Conservation (phyloP, 1,140 invertebrate genomes). For the Coptotermes formosanus region DNA sequence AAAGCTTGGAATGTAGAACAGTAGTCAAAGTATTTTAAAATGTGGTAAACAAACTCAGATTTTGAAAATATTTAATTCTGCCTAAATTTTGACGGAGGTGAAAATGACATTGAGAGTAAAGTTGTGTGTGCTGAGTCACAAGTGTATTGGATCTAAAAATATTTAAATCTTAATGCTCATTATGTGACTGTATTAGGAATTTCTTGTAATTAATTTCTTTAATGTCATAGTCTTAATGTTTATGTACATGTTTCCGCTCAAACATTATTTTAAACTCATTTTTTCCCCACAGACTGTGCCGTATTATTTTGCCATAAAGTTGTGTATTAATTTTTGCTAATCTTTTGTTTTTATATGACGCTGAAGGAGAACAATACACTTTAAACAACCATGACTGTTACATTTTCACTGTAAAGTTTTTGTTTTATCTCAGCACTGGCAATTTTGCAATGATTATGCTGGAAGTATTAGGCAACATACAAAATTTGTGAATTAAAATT, state of each 20-base stretch:
- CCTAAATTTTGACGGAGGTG: neutral
- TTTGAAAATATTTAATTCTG: neutral
- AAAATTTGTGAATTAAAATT: too few relatives aligned
- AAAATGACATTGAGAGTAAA: neutral
- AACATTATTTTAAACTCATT: neutral
- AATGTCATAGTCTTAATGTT: neutral
- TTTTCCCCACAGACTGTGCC: neutral
- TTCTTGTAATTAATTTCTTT: neutral
- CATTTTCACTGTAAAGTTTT: neutral
- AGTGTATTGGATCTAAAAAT: neutral
- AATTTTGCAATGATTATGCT: neutral
- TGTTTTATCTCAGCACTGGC: neutral
- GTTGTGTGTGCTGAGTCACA: neutral
- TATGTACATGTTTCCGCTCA: neutral
- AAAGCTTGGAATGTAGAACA: constrained; percentile 1
- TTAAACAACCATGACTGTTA: neutral
- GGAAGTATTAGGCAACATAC: too few relatives aligned
- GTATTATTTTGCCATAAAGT: neutral
- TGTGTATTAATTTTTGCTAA: neutral
- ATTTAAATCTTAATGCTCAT: neutral
- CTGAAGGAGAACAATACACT: neutral
- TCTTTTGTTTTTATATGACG: neutral
- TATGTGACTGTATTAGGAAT: neutral
- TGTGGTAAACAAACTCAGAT: neutral
- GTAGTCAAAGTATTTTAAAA: neutral